Base-by-base conservation (phyloP, 2,888 invertebrate species). In the Heliconius aoede region DNA sequence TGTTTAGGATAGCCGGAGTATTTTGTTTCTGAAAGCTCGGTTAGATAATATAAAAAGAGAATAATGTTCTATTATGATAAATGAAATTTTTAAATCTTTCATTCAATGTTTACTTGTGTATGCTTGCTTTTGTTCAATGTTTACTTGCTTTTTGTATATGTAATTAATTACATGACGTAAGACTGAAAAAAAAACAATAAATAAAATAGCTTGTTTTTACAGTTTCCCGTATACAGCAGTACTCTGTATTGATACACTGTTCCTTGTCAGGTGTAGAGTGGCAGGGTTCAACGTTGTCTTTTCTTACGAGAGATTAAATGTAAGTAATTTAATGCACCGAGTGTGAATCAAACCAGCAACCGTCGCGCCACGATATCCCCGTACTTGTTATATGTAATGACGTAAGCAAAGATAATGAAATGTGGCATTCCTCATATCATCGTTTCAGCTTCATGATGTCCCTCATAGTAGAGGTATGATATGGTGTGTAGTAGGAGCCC, bases 21-120 rank as follows among this genome's bases (percentile, higher is more conserved):
- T 64, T 64, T 64, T 64, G n/a, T 64, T n/a, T 32, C 62, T 11
- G n/a, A 64, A 32, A 8, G 65, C 36, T n/a, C 24, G 36, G 65
- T 36, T 36, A 36, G 24, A 65, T 40, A 65, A 65, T 36, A 65
- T 40, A 24, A 65, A 65, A 65, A 65, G 36, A 7, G 8, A 65
- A 65, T 15, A 15, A 36, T 65, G 64, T 64, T 36, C 36, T 64
- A 64, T 36, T 1, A 24, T 36, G n/a, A 64, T 36, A 36, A 7
- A 36, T 36, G 13, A 0, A 18, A 18, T 46, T 21, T 18, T 62
- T 21, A 36, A 5, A 64, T 64, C 3, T 62, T 64, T 24, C 7
- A 24, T 64, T 64, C 15, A 36, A 64, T 64, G 4, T 62, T 62
- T 30, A 30, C 62, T 21, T 11, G 9, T 26, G 26, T 26, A 9